Evolutionary conservation across 2,113 vertebrate genomes (phyloP).

Genomic region (Corythornis vintsioides): DNA sequence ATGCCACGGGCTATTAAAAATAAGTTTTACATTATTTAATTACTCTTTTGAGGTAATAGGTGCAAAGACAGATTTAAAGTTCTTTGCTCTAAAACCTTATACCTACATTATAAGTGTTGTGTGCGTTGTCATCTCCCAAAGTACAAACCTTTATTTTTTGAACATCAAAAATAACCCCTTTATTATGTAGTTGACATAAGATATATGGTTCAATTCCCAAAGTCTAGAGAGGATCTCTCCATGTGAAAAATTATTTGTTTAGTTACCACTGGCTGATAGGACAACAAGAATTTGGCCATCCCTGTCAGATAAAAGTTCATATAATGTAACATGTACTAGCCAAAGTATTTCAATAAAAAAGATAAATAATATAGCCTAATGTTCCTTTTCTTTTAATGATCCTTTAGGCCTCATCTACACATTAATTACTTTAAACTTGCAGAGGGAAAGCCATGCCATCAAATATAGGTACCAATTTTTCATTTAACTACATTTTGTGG

Average conservation of each 20-base stretch:
- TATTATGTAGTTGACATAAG: background rate
- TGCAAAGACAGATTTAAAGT: constrained; percentile 16
- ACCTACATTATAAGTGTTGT: background rate
- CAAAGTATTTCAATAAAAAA: background rate
- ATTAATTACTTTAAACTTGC: constrained; percentile 41
- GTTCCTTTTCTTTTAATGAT: constrained; percentile 29
- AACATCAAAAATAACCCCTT: background rate
- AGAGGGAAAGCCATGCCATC: constrained; percentile 7
- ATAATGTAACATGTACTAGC: background rate
- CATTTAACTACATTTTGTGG: constrained; percentile 21
- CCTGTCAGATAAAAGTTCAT: background rate
- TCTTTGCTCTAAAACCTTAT: constrained; percentile 6
- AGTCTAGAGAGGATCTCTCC: background rate
- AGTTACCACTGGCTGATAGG: background rate
- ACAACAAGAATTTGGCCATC: background rate
- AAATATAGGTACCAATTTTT: constrained; percentile 28
- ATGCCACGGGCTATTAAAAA: constrained; percentile 45
- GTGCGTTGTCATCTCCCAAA: background rate
- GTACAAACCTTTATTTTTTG: background rate
- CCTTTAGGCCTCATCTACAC: constrained; percentile 35
- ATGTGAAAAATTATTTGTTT: background rate
- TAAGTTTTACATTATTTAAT: constrained; percentile 31
- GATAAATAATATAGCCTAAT: constrained; percentile 27
- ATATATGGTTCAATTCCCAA: background rate
- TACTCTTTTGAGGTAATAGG: constrained; percentile 6